Percentiles rank a stretch among this genome's conserved stretches.
These are phyloP conservation scores for Chlorops oryzae DNA, from an alignment of 1,140 invertebrate genomes.

Conservation along the genomic window DNA sequence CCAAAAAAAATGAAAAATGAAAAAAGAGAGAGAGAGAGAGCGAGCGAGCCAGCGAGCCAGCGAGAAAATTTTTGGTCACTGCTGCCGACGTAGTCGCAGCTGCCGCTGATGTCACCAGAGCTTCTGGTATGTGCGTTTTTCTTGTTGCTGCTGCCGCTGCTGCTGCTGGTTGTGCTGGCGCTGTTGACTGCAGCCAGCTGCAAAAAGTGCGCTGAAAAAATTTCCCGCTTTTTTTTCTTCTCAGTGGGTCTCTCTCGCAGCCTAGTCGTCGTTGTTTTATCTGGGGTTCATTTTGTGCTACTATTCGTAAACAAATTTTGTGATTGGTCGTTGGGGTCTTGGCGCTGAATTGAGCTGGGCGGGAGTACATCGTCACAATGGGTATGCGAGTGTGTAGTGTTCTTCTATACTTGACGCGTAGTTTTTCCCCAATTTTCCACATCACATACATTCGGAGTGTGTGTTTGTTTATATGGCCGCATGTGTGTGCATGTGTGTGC, in stretches of 20 bases:
- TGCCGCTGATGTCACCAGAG: no score
- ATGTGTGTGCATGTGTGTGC: slow-evolving; percentile 1
- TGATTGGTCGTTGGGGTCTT: slow-evolving; percentile 30
- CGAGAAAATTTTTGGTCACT: no score
- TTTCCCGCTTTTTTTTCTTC: slow-evolving; percentile 19
- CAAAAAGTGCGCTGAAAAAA: no score
- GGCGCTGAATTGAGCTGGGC: slow-evolving; percentile 9
- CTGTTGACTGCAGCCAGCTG: no score
- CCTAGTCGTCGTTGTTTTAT: slow-evolving; percentile 37
- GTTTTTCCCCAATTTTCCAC: no score
- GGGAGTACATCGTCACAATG: not conserved
- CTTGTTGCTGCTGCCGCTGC: no score
- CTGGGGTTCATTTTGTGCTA: slow-evolving; percentile 27
- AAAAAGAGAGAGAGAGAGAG: not conserved
- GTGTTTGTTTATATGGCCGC: not conserved
- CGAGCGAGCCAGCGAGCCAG: no score
- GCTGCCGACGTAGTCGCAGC: no score
- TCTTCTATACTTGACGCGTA: no score
- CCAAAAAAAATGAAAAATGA: not conserved
- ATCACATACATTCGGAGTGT: not conserved
- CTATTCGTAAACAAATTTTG: slow-evolving; percentile 47
- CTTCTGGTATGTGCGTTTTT: no score
- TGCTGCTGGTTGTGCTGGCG: no score
- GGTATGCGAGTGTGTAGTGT: not conserved
- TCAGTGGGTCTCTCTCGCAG: slow-evolving; percentile 15